Evolutionary conservation across 1,140 invertebrate species (phyloP).

Genomic region (Drosophila insularis): DNA sequence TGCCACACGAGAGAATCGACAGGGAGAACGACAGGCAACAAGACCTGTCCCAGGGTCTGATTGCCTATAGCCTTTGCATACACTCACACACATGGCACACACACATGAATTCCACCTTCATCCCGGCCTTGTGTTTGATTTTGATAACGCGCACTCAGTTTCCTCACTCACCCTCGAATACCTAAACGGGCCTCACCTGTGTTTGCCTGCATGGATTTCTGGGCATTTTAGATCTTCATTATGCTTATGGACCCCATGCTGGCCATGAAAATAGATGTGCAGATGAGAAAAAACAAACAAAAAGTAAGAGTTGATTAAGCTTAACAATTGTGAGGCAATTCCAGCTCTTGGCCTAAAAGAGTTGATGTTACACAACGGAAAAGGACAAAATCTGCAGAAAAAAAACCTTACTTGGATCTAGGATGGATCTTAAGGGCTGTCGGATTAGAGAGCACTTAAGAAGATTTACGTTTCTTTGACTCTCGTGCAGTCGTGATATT

Average conservation of each 20-base stretch:
- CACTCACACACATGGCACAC: neutral
- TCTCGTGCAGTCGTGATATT: too few species aligned
- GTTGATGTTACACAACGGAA: neutral
- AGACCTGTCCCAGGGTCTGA: slow-evolving; percentile 42
- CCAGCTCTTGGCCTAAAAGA: neutral
- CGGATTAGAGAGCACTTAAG: too few species aligned
- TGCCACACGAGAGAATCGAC: slow-evolving; percentile 65
- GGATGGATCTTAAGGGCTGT: neutral
- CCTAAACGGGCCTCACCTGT: neutral
- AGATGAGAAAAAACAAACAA: neutral
- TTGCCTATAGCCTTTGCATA: slow-evolving; percentile 28
- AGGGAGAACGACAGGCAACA: slow-evolving; percentile 50
- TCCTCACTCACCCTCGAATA: neutral
- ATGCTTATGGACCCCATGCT: neutral
- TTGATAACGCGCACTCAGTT: slow-evolving; percentile 43
- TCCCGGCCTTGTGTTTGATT: slow-evolving; percentile 38
- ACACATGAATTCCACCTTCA: slow-evolving; percentile 13
- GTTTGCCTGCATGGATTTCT: slow-evolving; percentile 9
- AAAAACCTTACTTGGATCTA: neutral
- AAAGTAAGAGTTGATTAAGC: neutral
- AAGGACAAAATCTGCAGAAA: neutral
- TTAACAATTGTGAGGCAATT: neutral
- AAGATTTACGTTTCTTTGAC: too few species aligned
- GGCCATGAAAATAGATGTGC: slow-evolving; percentile 2
- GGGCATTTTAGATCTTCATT: slow-evolving; percentile 8